phyloP scores from a whole-genome alignment of 2,888 invertebrate species.

The Gryllus longicercus region DNA sequence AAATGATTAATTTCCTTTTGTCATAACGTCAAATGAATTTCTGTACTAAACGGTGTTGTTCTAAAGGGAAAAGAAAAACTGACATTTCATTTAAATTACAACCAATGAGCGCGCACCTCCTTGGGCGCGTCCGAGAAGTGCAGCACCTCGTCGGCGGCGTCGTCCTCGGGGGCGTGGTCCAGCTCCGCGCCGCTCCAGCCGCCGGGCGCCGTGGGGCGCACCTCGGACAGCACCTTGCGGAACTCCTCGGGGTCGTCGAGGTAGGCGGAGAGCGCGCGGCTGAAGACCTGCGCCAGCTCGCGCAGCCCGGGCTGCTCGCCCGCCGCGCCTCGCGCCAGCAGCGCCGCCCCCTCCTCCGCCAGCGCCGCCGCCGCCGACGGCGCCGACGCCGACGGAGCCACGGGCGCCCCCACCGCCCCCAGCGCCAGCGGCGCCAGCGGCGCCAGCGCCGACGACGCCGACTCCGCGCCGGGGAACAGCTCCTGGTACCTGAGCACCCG shows the following conservation, averaged over 20 bases:
- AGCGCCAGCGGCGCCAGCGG: not conserved
- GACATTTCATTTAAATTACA: too few species aligned
- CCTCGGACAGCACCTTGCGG: constrained; percentile 69
- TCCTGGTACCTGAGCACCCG: not conserved
- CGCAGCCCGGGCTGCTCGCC: constrained; percentile 50
- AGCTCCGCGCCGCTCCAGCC: not conserved
- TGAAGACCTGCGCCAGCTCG: constrained; percentile 79
- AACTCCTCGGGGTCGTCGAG: constrained; percentile 80
- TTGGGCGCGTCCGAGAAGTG: constrained; percentile 69
- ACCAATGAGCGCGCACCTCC: constrained; percentile 33
- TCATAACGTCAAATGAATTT: too few species aligned
- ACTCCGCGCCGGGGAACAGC: not conserved
- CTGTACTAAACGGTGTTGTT: too few species aligned
- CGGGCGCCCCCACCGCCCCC: not conserved
- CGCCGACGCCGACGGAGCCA: constrained; percentile 57
- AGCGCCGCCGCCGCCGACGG: constrained; percentile 41
- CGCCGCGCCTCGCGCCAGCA: not conserved
- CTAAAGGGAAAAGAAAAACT: too few species aligned
- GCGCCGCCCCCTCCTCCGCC: not conserved
- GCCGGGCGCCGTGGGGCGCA: constrained; percentile 66
- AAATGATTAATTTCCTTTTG: too few species aligned
- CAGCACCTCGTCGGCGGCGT: constrained; percentile 64
- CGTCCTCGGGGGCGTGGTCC: not conserved
- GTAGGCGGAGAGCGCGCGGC: constrained; percentile 76
- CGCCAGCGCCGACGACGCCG: not conserved